phyloP scores from a whole-genome alignment of 2,888 invertebrate genomes.

The Scaptomyza tumidula region DNA sequence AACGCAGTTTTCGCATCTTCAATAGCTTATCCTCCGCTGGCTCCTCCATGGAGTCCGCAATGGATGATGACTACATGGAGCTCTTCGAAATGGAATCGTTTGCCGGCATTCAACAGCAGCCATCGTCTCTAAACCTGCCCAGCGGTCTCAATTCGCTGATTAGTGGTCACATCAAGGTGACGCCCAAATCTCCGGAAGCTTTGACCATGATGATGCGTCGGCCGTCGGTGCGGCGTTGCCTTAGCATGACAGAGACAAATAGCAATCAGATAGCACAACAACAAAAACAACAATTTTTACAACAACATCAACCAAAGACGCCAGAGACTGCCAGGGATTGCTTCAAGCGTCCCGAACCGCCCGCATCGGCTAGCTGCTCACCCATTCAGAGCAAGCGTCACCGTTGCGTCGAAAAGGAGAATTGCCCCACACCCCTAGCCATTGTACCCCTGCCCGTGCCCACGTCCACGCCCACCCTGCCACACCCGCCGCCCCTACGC shows the following conservation, averaged over 20 bases:
- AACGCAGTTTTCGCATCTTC: slow-evolving; percentile 83
- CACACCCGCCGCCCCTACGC: slow-evolving; percentile 85
- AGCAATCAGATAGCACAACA: slow-evolving; percentile 63
- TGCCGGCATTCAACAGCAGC: slow-evolving; percentile 44
- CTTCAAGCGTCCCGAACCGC: slow-evolving; percentile 89
- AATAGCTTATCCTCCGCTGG: slow-evolving; percentile 85
- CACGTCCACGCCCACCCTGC: not conserved
- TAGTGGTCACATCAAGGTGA: slow-evolving; percentile 85
- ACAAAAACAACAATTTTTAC: slow-evolving; percentile 58
- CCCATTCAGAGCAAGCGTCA: slow-evolving; percentile 84
- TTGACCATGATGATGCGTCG: slow-evolving; percentile 77
- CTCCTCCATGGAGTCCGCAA: slow-evolving; percentile 87
- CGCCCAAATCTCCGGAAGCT: slow-evolving; percentile 83
- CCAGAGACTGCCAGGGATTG: slow-evolving; percentile 81
- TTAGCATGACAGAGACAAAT: slow-evolving; percentile 85
- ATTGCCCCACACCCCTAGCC: slow-evolving; percentile 65
- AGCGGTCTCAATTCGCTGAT: slow-evolving; percentile 87
- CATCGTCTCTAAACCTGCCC: slow-evolving; percentile 84
- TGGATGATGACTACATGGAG: slow-evolving; percentile 88
- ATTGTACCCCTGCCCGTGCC: not conserved
- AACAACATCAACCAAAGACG: slow-evolving; percentile 78
- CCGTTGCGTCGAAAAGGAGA: slow-evolving; percentile 83
- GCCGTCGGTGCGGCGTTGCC: slow-evolving; percentile 85
- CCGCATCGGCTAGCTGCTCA: slow-evolving; percentile 85
- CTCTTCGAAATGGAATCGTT: slow-evolving; percentile 87